These are phyloP conservation scores for Nasonia longicornis DNA, from an alignment of 1,140 invertebrate genomes.

Conservation along the genomic window DNA sequence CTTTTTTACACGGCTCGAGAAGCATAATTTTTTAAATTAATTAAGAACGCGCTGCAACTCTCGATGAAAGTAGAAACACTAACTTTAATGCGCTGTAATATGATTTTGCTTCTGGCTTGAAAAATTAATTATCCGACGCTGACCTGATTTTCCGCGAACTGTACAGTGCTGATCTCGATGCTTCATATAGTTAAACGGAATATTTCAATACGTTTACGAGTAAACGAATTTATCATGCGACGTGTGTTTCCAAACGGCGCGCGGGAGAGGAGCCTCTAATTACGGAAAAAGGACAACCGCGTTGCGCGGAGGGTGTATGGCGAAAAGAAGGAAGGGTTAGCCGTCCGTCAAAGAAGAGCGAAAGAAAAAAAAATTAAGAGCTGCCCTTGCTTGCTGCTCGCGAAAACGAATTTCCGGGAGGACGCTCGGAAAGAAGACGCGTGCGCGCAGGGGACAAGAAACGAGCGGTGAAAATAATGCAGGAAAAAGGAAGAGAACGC, in stretches of 20 bases:
- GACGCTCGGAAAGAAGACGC: not conserved
- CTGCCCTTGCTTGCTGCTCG: not conserved
- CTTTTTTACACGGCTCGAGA: not conserved
- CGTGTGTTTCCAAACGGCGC: not conserved
- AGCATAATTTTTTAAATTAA: not conserved
- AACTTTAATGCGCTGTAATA: not conserved
- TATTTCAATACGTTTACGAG: not conserved
- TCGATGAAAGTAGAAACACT: not conserved
- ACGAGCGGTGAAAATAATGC: constrained; percentile 5
- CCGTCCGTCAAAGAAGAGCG: not conserved
- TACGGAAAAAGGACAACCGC: constrained; percentile 17
- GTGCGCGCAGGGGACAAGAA: not conserved
- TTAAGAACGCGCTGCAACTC: not conserved
- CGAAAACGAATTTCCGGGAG: constrained; percentile 20
- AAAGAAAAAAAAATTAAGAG: not conserved
- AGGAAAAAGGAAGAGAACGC: not conserved
- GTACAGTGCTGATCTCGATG: too few relatives aligned
- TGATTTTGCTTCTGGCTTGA: not conserved
- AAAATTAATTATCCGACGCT: not conserved
- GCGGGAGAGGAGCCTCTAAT: constrained; percentile 9
- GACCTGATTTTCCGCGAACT: not conserved
- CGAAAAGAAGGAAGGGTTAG: not conserved
- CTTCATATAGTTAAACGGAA: not conserved
- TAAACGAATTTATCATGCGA: not conserved
- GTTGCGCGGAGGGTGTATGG: not conserved